Evolutionary conservation across 2,888 invertebrate species (phyloP), one percentile per base, ranked within the genome.

Genomic region (Lypha dubia): DNA sequence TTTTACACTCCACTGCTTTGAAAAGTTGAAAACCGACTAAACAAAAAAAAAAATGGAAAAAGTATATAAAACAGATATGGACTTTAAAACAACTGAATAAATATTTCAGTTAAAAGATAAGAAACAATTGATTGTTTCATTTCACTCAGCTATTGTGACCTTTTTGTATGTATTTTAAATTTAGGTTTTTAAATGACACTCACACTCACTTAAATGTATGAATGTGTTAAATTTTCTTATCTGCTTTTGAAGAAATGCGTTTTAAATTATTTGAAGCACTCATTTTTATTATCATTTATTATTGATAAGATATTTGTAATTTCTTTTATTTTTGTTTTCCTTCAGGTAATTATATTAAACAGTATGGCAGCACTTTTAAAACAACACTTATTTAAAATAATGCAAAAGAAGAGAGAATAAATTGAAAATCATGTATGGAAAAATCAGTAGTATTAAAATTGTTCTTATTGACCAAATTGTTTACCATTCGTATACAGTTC

Each of bases 11-110:
- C 24, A 58, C 41, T 56, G 22, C 68, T 74, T 56, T 3, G 28
- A 35, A 32, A 49, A 53, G 38, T 77, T 63, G 41, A 6, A 74
- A 68, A 46, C 7, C 58, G 58, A 84, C 80, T 84, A 15, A 68
- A 46, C 35, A 24, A 56, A 67, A 24, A 56, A 67, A 49, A 11
- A 15, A 17, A 35, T 20, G 5, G 7, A 24, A 44, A 67, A 38
- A 22, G 22, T 20, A 44, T 32, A 9, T 38, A 3, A 28, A 20
- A 22, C 46, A 24, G 53, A 67, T 53, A 68, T 53, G n/a, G 22
- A 68, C 20, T 67, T 35, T 17, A 35, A 24, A 58, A 46, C 13
- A 49, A 68, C 41, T 51, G 60, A 83, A n/a, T 53, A n/a, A 32
- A 24, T 35, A 51, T 74, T 62, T 41, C 32, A 53, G 28, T 46